phyloP scores from a whole-genome alignment of 1,140 invertebrate species.

The Trichoplusia ni region DNA sequence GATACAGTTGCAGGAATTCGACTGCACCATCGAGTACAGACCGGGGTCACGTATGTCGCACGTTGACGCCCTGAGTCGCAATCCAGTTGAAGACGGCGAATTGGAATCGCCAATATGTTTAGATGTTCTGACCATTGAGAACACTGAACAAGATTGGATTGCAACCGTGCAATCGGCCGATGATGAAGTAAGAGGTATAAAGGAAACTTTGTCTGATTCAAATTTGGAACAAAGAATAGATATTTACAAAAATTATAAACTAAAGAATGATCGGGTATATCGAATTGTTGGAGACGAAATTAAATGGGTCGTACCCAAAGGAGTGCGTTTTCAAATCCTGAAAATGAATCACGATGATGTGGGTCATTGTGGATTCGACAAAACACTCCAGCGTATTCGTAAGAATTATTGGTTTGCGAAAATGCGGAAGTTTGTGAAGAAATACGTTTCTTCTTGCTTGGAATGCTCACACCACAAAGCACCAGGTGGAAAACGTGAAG shows the following conservation, averaged over 20 bases:
- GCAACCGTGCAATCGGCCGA: constrained; percentile 18
- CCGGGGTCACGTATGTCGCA: constrained; percentile 27
- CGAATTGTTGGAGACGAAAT: not conserved
- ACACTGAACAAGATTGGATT: constrained; percentile 16
- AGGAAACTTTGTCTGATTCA: not conserved
- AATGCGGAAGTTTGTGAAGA: constrained; percentile 38
- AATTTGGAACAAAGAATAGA: not conserved
- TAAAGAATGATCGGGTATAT: constrained; percentile 26
- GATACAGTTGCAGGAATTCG: constrained; percentile 26
- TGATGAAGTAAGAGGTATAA: constrained; percentile 14
- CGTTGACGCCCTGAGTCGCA: constrained; percentile 30
- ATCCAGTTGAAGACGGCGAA: not conserved
- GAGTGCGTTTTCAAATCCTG: not conserved
- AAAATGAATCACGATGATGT: constrained; percentile 32
- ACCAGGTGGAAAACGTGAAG: constrained; percentile 44
- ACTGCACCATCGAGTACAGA: constrained; percentile 34
- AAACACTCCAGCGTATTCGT: constrained; percentile 28
- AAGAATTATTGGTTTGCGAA: constrained; percentile 36
- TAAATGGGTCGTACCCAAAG: constrained; percentile 4
- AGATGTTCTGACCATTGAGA: constrained; percentile 1
- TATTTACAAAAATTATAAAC: constrained; percentile 22
- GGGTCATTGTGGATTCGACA: constrained; percentile 36
- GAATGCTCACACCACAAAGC: constrained; percentile 38
- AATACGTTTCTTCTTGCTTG: constrained; percentile 36
- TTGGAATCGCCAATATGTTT: not conserved